Percentiles rank a stretch among this genome's conserved stretches.
Evolutionary conservation across 2,888 invertebrate species (phyloP).

Genomic region (Lasioglossum lativentre): DNA sequence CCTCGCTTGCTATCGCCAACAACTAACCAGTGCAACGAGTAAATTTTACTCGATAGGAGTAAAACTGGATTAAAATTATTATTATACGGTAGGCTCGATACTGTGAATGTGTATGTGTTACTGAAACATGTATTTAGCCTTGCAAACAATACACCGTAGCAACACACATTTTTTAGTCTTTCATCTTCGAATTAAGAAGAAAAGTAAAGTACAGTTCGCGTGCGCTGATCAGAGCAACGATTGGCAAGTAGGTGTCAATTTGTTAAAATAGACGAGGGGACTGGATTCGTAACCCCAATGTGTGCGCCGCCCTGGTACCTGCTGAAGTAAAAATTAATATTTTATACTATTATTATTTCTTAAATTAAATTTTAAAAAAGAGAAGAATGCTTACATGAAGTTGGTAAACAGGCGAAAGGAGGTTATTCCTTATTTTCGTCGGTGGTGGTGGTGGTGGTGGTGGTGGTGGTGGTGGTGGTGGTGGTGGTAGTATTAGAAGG

Average conservation of each 20-base stretch:
- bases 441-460: constrained; percentile 32
- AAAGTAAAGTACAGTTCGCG: constrained; percentile 57
- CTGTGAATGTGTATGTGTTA: not conserved
- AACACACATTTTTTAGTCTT: constrained; percentile 7
- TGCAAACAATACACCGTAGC: constrained; percentile 18
- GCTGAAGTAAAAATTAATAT: constrained; percentile 69
- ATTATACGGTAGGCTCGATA: constrained; percentile 29
- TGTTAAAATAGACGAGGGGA: constrained; percentile 82
- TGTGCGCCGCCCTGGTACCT: constrained; percentile 81
- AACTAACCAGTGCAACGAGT: constrained; percentile 76
- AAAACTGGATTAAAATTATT: constrained; percentile 40
- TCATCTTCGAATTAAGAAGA: constrained; percentile 30
- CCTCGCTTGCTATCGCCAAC: constrained; percentile 74
- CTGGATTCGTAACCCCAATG: constrained; percentile 80
- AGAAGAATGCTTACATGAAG: constrained; percentile 71
- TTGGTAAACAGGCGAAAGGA: constrained; percentile 72
- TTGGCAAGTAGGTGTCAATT: constrained; percentile 81
- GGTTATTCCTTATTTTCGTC: constrained; percentile 83
- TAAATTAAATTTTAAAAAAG: constrained; percentile 56
- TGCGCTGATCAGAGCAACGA: constrained; percentile 80
- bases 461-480: too few relatives aligned
- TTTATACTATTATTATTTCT: too few relatives aligned
- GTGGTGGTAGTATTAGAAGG: constrained; percentile 74
- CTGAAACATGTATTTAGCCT: constrained; percentile 2
- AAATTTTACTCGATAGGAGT: constrained; percentile 33